A percentile compares a stretch with the other conserved stretches of the same genome.
phyloP scores from a whole-genome alignment of 2,888 invertebrate species.

The Leptogaster cylindrica region DNA sequence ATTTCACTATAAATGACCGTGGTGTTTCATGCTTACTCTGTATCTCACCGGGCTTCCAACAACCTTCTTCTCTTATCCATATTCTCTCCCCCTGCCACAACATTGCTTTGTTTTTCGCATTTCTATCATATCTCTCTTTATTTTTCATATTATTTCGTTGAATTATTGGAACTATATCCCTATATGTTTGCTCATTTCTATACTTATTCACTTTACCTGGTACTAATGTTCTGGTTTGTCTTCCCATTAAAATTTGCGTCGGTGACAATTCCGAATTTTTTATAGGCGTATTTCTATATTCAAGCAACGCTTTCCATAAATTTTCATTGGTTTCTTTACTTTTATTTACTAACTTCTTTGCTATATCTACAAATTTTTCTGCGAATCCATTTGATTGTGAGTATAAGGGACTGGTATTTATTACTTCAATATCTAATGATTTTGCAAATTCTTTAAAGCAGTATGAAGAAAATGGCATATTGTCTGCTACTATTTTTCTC shows the following conservation, averaged over 20 bases:
- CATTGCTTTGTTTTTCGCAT: too few species aligned
- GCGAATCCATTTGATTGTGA: conserved; percentile 50
- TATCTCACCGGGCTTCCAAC: too few species aligned
- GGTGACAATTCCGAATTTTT: conserved; percentile 43
- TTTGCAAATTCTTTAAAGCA: conserved; percentile 48
- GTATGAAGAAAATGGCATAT: conserved; percentile 49
- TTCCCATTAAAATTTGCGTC: conserved; percentile 46
- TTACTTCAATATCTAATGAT: conserved; percentile 47
- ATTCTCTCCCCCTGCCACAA: too few species aligned
- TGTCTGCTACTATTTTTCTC: conserved; percentile 46
- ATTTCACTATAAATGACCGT: too few species aligned
- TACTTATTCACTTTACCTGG: not conserved
- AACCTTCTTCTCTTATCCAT: too few species aligned
- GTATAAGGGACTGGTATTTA: conserved; percentile 48
- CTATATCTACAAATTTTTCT: conserved; percentile 48
- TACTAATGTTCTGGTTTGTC: conserved; percentile 45
- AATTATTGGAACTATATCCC: too few species aligned
- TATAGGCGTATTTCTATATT: conserved; percentile 47
- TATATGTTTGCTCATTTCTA: too few species aligned
- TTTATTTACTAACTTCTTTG: conserved; percentile 48
- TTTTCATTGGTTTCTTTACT: conserved; percentile 38
- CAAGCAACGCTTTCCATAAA: conserved; percentile 28
- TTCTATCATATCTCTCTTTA: too few species aligned
- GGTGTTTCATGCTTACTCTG: too few species aligned
- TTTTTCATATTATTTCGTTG: too few species aligned